Base-by-base conservation (phyloP, 2,113 vertebrate genomes). In the Plestiodon gilberti region DNA sequence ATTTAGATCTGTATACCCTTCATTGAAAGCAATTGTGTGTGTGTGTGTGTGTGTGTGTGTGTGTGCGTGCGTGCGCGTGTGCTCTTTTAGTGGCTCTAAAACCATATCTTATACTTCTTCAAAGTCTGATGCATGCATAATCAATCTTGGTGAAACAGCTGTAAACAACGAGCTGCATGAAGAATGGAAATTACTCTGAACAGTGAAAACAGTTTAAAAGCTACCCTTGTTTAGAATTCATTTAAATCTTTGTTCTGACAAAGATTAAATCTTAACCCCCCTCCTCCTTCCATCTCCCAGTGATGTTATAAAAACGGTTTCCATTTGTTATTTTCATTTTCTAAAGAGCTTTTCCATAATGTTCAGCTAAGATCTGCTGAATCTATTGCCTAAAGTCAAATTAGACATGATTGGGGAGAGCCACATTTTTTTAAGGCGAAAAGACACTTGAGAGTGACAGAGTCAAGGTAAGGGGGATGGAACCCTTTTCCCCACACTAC, bases 111-210 rank as follows among this genome's bases (percentile, higher is more conserved):
- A 55, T 35, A 55, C 35, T 62, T 55, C 33, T 74, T 2, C 1
- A 13, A 65, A 6, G 1, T 87, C 84, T 84, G 4, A 85, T 33
- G 23, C 23, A 5, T 1, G 6, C 3, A 33, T 83, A 64, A n/a
- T 77, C 67, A 84, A 35, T 10, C 33, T 48, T 33, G 0, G 1
- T 84, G 75, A 9, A 77, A 71, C 86, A 61, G 35, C 61, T 82
- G 64, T 77, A 71, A 52, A 81, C 52, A 14, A 48, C 65, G 59
- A 92, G 77, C 73, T 83, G 17, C 9, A 76, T 23, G 17, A 64
- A 89, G 76, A 40, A 92, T 89, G 80, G 59, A 78, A 89, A 82
- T 73, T 61, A 64, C 85, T 84, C 89, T 88, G 43, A 71, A 62
- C 1, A 86, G 67, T 69, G 64, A 79, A 79, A 78, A 61, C 18